These are phyloP conservation scores for Melanotus villosus DNA, from an alignment of 2,888 invertebrate genomes.

Conservation along the genomic window DNA sequence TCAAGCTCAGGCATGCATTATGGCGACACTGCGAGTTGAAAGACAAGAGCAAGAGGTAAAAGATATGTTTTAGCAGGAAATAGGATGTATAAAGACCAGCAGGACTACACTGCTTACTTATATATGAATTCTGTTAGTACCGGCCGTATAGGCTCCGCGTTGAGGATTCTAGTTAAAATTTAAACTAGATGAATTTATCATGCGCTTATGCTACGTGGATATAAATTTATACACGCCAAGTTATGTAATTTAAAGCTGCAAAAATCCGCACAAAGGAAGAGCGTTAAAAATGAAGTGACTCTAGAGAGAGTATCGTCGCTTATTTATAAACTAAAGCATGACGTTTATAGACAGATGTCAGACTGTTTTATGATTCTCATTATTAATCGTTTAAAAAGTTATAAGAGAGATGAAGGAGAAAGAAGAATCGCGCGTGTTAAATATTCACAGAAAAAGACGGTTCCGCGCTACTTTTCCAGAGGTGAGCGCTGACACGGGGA, in stretches of 20 bases:
- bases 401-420: not conserved
- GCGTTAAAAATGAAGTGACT: conserved; percentile 27
- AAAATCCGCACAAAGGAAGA: conserved; percentile 27
- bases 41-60: conserved; percentile 52
- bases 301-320: conserved; percentile 20
- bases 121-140: conserved; percentile 49
- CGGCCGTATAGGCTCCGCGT: conserved; percentile 28
- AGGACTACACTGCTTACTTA: conserved; percentile 47
- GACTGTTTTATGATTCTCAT: conserved; percentile 31
- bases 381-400: conserved; percentile 29
- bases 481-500: conserved; percentile 11
- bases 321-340: conserved; percentile 34
- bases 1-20: conserved; percentile 57
- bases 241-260: conserved; percentile 30
- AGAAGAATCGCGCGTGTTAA: conserved; percentile 8
- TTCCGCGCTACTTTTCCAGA: not conserved
- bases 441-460: conserved; percentile 16
- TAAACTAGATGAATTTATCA: conserved; percentile 43
- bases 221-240: conserved; percentile 36
- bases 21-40: conserved; percentile 49
- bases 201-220: conserved; percentile 35
- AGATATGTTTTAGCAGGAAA: conserved; percentile 49
- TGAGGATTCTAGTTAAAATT: conserved; percentile 38
- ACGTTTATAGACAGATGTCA: conserved; percentile 36
- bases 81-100: conserved; percentile 48